Conservation (phyloP, 2,797 vertebrate genomes). For the Denticeps clupeoides region DNA sequence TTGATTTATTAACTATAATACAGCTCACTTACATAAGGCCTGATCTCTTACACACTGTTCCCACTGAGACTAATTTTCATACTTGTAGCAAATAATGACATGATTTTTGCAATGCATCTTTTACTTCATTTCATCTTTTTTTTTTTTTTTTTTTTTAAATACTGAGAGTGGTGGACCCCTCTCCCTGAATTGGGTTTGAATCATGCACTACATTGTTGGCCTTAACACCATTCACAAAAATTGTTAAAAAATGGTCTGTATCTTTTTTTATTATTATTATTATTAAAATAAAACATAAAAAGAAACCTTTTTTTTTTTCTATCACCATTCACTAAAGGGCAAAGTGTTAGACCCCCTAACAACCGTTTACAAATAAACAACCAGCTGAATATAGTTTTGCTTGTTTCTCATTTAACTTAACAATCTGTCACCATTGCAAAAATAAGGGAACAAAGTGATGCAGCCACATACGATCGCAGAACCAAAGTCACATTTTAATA, state of each 20-base stretch:
- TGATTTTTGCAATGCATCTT: conserved; percentile 48
- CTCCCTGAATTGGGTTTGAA: conserved; percentile 54
- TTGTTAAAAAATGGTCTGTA: conserved; percentile 51
- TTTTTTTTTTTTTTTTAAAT: conserved; percentile 54
- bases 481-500: conserved; percentile 68
- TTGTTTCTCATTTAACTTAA: conserved; percentile 69
- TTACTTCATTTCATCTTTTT: conserved; percentile 62
- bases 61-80: conserved; percentile 83
- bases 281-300: conserved; percentile 71
- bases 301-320: conserved; percentile 58
- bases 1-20: conserved; percentile 98
- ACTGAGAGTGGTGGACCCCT: conserved; percentile 56
- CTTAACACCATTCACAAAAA: conserved; percentile 67
- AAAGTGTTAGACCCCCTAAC: conserved; percentile 54
- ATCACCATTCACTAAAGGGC: conserved; percentile 71
- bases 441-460: conserved; percentile 42
- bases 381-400: conserved; percentile 63
- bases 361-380: conserved; percentile 69
- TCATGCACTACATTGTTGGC: conserved; percentile 77
- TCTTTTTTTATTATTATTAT: conserved; percentile 52
- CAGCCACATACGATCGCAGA: conserved; percentile 55
- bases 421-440: conserved; percentile 58
- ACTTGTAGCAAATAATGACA: conserved; percentile 74
- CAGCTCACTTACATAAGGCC: conserved; percentile 91
- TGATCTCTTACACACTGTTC: conserved; percentile 84